Conservation (phyloP, 2,797 vertebrate genomes). For the Crenichthys baileyi region DNA sequence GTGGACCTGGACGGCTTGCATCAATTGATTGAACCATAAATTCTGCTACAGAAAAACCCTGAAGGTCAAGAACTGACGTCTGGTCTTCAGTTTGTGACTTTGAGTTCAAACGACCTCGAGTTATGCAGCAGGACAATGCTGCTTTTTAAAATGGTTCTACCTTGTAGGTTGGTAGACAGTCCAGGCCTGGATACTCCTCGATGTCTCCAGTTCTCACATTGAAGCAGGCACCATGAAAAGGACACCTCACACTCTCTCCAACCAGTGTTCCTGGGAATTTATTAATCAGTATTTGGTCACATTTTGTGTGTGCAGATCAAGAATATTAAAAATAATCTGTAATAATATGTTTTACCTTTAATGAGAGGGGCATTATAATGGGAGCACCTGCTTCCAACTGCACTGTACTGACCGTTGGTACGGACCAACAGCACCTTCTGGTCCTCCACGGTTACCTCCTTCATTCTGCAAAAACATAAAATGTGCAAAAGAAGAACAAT, state of each 20-base stretch:
- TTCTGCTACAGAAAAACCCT: no score
- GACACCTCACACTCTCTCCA: conserved; percentile 85
- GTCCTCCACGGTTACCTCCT: conserved; percentile 80
- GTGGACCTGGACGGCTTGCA: no score
- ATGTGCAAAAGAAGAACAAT: not conserved
- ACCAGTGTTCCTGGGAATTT: conserved; percentile 78
- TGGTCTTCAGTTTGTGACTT: no score
- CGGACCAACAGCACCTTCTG: conserved; percentile 84
- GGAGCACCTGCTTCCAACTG: conserved; percentile 85
- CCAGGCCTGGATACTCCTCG: conserved; percentile 89
- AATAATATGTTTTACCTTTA: conserved; percentile 79
- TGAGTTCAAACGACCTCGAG: no score
- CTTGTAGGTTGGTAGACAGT: conserved; percentile 84
- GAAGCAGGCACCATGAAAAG: conserved; percentile 90
- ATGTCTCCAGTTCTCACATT: conserved; percentile 88
- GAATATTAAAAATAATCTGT: not conserved
- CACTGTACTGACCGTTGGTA: conserved; percentile 78
- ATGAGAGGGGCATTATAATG: conserved; percentile 86
- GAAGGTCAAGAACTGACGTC: no score
- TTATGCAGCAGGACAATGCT: not conserved
- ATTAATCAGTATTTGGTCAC: not conserved
- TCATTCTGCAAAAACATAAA: conserved; percentile 79
- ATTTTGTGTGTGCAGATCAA: not conserved
- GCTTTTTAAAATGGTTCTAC: conserved; percentile 65
- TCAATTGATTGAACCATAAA: no score